A percentile compares a stretch with the other conserved stretches of the same genome.
phyloP scores from a whole-genome alignment of 2,113 vertebrate genomes.

The Tylochromis polylepis region DNA sequence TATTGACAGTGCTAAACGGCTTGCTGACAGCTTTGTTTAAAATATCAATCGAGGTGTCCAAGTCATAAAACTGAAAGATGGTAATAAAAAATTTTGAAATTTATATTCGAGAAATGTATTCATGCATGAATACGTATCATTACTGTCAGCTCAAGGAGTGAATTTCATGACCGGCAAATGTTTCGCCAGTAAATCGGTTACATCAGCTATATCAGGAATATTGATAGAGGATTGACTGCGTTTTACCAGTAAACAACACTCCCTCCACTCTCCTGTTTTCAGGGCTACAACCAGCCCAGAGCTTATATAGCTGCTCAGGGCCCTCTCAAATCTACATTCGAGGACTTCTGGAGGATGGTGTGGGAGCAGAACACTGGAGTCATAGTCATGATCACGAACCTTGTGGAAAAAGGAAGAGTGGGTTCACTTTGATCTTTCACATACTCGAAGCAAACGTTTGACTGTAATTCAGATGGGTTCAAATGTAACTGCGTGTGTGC shows the following conservation, averaged over 20 bases:
- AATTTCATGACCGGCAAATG: not conserved
- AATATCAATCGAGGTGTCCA: not conserved
- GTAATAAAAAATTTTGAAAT: not conserved
- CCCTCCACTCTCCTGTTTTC: slow-evolving; percentile 34
- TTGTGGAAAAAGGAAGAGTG: slow-evolving; percentile 98
- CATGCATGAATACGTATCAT: not conserved
- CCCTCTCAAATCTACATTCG: slow-evolving; percentile 97
- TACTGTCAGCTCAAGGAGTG: not conserved
- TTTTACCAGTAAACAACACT: not conserved
- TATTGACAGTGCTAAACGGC: not conserved
- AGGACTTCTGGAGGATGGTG: slow-evolving; percentile 99
- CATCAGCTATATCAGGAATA: not conserved
- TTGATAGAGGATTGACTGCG: not conserved
- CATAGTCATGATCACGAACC: slow-evolving; percentile 98
- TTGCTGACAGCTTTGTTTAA: not conserved
- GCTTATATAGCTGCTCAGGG: slow-evolving; percentile 98
- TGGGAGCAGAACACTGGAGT: slow-evolving; percentile 97
- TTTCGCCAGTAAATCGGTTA: not conserved
- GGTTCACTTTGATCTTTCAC: slow-evolving; percentile 31
- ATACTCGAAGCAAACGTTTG: not conserved
- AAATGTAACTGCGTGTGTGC: not conserved
- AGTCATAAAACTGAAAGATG: not conserved
- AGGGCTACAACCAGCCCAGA: slow-evolving; percentile 96
- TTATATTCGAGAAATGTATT: not conserved
- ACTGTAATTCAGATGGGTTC: not conserved